phyloP scores from a whole-genome alignment of 2,113 vertebrate genomes.

The Chrysemys picta region DNA sequence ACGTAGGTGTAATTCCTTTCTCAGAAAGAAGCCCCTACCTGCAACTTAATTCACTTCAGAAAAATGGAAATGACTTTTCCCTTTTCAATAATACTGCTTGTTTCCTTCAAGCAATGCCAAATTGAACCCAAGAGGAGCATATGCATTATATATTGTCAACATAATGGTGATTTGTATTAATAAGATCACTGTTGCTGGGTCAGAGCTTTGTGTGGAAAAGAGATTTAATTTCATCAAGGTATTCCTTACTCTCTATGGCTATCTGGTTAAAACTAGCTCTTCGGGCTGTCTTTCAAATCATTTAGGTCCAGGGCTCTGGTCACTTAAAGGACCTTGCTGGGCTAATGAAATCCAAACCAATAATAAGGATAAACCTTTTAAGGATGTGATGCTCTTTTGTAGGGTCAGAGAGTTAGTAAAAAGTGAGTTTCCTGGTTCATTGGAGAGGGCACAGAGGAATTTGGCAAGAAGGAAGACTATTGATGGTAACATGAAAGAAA shows the following conservation, averaged over 20 bases:
- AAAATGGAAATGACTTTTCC: constrained; percentile 34
- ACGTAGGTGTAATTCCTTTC: constrained; percentile 67
- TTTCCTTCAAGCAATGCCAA: constrained; percentile 27
- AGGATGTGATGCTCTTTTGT: constrained; percentile 12
- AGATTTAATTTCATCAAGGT: constrained; percentile 53
- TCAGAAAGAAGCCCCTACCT: constrained; percentile 63
- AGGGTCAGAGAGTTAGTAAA: background rate
- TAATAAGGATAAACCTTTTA: constrained; percentile 23
- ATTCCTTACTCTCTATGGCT: constrained; percentile 36
- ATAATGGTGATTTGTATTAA: constrained; percentile 1
- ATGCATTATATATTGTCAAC: background rate
- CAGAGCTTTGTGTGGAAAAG: constrained; percentile 49
- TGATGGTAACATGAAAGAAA: background rate
- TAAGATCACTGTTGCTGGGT: constrained; percentile 24
- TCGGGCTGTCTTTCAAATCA: constrained; percentile 28
- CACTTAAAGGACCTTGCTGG: constrained; percentile 7
- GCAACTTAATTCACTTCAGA: constrained; percentile 46
- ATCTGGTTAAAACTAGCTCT: constrained; percentile 63
- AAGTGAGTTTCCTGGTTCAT: background rate
- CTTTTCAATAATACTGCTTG: constrained; percentile 38
- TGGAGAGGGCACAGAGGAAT: background rate
- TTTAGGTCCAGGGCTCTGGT: accelerated
- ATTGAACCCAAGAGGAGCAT: background rate
- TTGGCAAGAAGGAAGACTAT: background rate
- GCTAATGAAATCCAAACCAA: background rate